phyloP scores from a whole-genome alignment of 2,113 vertebrate species.

The Eptatretus burgeri region DNA sequence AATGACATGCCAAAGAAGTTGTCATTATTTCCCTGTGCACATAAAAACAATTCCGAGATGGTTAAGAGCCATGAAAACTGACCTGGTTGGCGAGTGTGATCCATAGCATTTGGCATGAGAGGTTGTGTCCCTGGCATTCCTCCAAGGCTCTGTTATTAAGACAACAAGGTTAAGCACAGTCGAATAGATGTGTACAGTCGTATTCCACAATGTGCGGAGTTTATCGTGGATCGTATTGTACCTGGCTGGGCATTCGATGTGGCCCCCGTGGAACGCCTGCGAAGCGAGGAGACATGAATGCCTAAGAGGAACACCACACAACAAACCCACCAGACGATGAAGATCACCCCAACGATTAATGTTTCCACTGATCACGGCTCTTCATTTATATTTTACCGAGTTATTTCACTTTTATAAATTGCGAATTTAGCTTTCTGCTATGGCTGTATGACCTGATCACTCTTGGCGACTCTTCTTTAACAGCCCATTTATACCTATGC shows the following conservation, averaged over 20 bases:
- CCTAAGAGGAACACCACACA: conserved; percentile 18
- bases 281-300: conserved; percentile 95
- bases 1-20: too few relatives aligned
- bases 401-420: too few relatives aligned
- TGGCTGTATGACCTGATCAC: too few relatives aligned
- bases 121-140: conserved; percentile 69
- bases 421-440: too few relatives aligned
- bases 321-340: background rate
- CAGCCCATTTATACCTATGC: too few relatives aligned
- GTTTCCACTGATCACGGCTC: too few relatives aligned
- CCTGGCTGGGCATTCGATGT: conserved; percentile 90
- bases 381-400: too few relatives aligned
- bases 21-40: too few relatives aligned
- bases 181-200: too few relatives aligned
- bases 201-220: background rate
- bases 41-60: background rate
- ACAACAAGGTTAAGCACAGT: too few relatives aligned
- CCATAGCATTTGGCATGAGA: conserved; percentile 79
- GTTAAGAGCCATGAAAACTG: conserved; percentile 9
- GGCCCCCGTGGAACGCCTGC: conserved; percentile 81
- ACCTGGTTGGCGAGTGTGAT: conserved; percentile 89
- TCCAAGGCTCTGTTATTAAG: conserved; percentile 32
- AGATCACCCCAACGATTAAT: too few relatives aligned
- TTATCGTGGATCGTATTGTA: conserved; percentile 15
- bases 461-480: too few relatives aligned